phyloP scores from a whole-genome alignment of 2,888 invertebrate species.

The Lypha dubia region DNA sequence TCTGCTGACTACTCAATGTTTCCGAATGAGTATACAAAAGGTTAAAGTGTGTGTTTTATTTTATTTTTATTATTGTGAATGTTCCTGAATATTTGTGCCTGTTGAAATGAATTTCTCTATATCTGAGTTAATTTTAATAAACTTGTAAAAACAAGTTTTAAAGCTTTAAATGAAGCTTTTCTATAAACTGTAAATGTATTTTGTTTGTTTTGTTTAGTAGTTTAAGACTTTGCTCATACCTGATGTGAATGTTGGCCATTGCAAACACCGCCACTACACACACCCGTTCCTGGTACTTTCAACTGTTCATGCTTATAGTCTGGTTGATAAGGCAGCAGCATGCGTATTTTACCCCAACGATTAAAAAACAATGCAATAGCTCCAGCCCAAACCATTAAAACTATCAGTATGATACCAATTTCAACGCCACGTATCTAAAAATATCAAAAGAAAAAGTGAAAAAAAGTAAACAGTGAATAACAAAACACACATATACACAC shows the following conservation, averaged over 20 bases:
- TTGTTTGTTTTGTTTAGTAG: constrained; percentile 52
- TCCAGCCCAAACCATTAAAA: constrained; percentile 93
- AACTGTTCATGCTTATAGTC: constrained; percentile 95
- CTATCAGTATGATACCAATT: constrained; percentile 93
- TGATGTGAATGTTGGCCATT: constrained; percentile 85
- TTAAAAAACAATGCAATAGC: constrained; percentile 94
- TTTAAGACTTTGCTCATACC: constrained; percentile 76
- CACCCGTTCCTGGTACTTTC: constrained; percentile 90
- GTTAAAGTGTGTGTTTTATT: constrained; percentile 20
- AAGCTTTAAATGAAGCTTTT: constrained; percentile 13
- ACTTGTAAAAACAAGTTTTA: neutral
- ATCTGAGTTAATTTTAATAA: constrained; percentile 12
- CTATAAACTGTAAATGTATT: neutral
- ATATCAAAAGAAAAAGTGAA: neutral
- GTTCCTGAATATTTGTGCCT: neutral
- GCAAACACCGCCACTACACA: constrained; percentile 86
- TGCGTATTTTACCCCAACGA: constrained; percentile 94
- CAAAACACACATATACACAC: neutral
- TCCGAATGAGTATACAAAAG: constrained; percentile 53
- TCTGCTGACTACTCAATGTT: constrained; percentile 52
- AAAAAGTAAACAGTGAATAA: constrained; percentile 30
- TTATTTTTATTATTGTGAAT: neutral
- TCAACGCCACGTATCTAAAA: constrained; percentile 93
- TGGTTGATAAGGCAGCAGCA: constrained; percentile 95
- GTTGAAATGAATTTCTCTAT: neutral